Evolutionary conservation across 2,797 vertebrate genomes (phyloP), one percentile per base, ranked within the genome.

Genomic region (Neostethus bicornis): DNA sequence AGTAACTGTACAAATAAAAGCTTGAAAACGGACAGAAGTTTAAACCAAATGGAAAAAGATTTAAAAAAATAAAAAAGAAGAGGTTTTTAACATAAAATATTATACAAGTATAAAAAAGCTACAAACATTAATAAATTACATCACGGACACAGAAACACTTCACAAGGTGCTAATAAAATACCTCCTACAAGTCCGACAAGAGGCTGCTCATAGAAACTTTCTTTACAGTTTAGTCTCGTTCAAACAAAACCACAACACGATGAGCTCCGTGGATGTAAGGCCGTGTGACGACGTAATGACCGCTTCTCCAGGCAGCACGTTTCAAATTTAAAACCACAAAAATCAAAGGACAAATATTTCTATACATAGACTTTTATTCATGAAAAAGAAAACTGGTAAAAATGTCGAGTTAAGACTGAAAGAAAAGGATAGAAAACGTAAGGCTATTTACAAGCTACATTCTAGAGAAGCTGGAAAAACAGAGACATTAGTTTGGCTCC

Each of bases 81-180:
- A 96, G 95, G 89, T 91, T 93, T 92, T 94, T 96, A 94, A 94
- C 96, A 97, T n/a, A n/a, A n/a, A n/a, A n/a, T n/a, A 96, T 97
- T 96, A 92, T 97, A 98, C 95, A 98, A 95, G 96, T 99, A 98
- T 97, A 99, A 98, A 99, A 85, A 97, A 96, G 95, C 96, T 98
- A 99, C 96, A 98, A 98, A 99, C 96, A 98, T 98, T 96, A 98
- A 99, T 99, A 99, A 99, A 98, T 98, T 97, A 98, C 96, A 95
- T 96, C 91, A 98, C 96, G 91, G 96, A 98, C 95, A 98, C 96
- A 91, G 90, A 96, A 91, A 97, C 95, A 98, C 96, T 95, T 94
- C 95, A 98, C 96, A 96, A 99, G 95, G 96, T 98, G 96, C 95
- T 96, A 98, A 92, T 96, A 96, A 98, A 98, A 96, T 93, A 96